Evolutionary conservation across 1,140 invertebrate genomes (phyloP).

Genomic region (Drosophila nasuta): DNA sequence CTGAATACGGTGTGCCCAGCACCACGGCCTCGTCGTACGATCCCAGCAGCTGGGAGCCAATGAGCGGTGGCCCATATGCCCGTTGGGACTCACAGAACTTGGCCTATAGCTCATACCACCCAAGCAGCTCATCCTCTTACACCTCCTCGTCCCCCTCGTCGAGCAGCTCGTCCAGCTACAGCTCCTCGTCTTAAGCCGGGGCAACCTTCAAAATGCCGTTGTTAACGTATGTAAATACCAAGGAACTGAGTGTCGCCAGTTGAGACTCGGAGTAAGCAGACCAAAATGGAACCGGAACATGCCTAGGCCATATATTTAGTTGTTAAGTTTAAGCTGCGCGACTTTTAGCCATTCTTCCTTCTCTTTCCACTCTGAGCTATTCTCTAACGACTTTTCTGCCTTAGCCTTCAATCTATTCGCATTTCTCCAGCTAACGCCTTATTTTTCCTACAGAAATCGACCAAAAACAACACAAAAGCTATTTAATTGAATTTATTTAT

Average conservation of each 20-base stretch:
- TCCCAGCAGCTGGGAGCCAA: conserved; percentile 89
- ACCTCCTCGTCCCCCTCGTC: conserved; percentile 84
- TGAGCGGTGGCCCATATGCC: conserved; percentile 89
- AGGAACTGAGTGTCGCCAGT: conserved; percentile 45
- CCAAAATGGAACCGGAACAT: conserved; percentile 76
- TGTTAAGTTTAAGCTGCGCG: conserved; percentile 60
- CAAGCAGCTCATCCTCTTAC: conserved; percentile 87
- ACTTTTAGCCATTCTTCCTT: conserved; percentile 73
- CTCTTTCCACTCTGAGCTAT: conserved; percentile 30
- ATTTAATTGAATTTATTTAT: conserved; percentile 76
- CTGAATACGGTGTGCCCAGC: conserved; percentile 88
- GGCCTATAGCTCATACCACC: conserved; percentile 92
- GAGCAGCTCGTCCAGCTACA: conserved; percentile 68
- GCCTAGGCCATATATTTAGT: conserved; percentile 75
- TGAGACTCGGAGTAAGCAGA: conserved; percentile 61
- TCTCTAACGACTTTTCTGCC: conserved; percentile 30
- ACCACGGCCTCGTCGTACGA: conserved; percentile 88
- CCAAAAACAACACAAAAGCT: conserved; percentile 60
- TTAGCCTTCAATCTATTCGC: conserved; percentile 13
- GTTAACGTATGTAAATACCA: conserved; percentile 73
- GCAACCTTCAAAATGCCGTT: conserved; percentile 35
- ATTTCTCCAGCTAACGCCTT: conserved; percentile 19
- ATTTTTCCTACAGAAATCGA: conserved; percentile 58
- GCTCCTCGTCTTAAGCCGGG: conserved; percentile 71
- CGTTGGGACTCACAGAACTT: conserved; percentile 90